Evolutionary conservation across 1,140 invertebrate genomes (phyloP).

Genomic region (Hylyphantes graminicola): DNA sequence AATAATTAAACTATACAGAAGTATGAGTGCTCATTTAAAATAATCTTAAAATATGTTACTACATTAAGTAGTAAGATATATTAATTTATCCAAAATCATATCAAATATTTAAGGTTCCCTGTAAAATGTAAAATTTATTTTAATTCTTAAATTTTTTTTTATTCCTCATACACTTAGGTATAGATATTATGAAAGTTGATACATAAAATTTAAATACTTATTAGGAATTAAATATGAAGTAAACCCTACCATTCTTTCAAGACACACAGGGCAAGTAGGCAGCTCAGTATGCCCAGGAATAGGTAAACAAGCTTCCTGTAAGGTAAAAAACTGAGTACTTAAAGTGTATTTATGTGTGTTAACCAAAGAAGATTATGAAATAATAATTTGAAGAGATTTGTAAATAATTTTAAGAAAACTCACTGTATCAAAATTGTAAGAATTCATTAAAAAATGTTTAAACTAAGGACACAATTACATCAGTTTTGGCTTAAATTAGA

Average conservation of each 20-base stretch:
- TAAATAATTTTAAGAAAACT: too few species aligned
- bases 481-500: too few species aligned
- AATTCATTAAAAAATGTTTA: too few species aligned
- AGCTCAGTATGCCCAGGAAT: conserved; percentile 84
- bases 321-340: background rate
- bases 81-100: background rate
- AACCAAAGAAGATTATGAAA: too few species aligned
- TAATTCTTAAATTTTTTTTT: background rate
- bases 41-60: too few species aligned
- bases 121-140: background rate
- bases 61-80: conserved; percentile 4
- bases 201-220: background rate
- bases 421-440: too few species aligned
- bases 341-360: background rate
- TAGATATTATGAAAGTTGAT: background rate
- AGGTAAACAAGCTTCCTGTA: conserved; percentile 73
- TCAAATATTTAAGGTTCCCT: background rate
- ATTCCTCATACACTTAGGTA: background rate
- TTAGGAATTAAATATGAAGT: background rate
- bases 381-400: too few species aligned
- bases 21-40: too few species aligned
- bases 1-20: too few species aligned
- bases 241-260: conserved; percentile 80
- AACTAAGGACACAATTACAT: too few species aligned
- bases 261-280: conserved; percentile 96